Percentiles rank a stretch among this genome's conserved stretches.
These are phyloP conservation scores for Zophobas atratus DNA, from an alignment of 1,140 invertebrate genomes.

Conservation along the genomic window DNA sequence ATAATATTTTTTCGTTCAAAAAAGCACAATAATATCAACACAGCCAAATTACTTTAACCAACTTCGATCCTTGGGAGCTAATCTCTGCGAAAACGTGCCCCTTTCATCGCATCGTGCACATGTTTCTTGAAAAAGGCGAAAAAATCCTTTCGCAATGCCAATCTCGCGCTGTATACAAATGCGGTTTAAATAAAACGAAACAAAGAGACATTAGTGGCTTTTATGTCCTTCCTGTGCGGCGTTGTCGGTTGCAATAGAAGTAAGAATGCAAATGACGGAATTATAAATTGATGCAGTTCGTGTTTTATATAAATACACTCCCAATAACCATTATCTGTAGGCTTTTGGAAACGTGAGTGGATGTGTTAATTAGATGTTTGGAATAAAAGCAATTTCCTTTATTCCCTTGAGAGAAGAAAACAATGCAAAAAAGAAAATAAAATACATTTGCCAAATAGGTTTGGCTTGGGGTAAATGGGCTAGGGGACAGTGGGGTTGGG, in stretches of 20 bases:
- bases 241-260: not conserved
- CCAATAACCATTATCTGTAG: not conserved
- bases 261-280: slow-evolving; percentile 8
- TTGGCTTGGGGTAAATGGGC: not conserved
- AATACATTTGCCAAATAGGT: slow-evolving; percentile 4
- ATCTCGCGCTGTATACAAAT: slow-evolving; percentile 11
- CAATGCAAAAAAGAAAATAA: not conserved
- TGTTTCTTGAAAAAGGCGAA: not conserved
- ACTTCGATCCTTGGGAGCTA: not conserved
- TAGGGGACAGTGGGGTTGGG: not conserved
- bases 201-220: slow-evolving; percentile 16
- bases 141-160: not conserved
- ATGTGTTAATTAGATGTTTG: not conserved
- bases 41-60: too few species aligned
- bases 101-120: not conserved
- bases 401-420: not conserved
- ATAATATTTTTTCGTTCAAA: too few species aligned
- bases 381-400: slow-evolving; percentile 4
- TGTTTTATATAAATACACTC: not conserved
- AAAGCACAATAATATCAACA: too few species aligned
- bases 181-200: slow-evolving; percentile 12
- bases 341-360: not conserved
- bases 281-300: not conserved
- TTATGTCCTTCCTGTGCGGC: slow-evolving; percentile 6
- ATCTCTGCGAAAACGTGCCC: slow-evolving; percentile 2